Percentiles rank a stretch among this genome's conserved stretches.
Evolutionary conservation across 1,140 invertebrate genomes (phyloP).

Genomic region (Matsumurasca onukii): DNA sequence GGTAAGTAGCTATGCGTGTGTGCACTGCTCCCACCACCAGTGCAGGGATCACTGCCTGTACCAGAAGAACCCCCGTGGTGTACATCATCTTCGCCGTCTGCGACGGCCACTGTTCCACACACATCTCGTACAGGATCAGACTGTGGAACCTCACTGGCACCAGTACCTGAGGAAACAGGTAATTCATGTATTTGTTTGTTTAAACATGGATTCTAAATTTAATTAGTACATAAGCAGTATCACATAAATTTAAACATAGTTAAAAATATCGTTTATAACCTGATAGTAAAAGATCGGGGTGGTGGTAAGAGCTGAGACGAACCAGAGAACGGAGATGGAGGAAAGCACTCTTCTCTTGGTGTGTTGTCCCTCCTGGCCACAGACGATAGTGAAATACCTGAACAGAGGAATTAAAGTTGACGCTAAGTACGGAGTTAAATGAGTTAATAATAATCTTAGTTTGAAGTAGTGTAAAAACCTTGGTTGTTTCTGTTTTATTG

Average conservation of each 20-base stretch:
- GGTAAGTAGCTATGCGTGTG: constrained; percentile 52
- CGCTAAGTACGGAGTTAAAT: no score
- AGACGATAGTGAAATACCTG: constrained; percentile 48
- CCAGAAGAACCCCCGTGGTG: constrained; percentile 53
- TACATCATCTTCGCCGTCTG: constrained; percentile 51
- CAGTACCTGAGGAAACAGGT: constrained; percentile 48
- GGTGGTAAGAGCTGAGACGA: constrained; percentile 44
- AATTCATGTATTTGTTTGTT: neutral
- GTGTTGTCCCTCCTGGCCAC: constrained; percentile 10
- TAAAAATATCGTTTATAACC: neutral
- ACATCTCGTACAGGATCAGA: constrained; percentile 47
- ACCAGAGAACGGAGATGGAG: constrained; percentile 54
- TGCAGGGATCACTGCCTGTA: constrained; percentile 58
- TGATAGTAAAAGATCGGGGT: constrained; percentile 10
- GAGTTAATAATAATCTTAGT: no score
- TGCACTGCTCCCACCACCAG: constrained; percentile 55
- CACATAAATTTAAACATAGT: neutral
- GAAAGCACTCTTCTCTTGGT: constrained; percentile 19
- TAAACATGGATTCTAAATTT: neutral
- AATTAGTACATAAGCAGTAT: neutral
- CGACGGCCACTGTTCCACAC: constrained; percentile 51
- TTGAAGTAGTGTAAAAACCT: no score
- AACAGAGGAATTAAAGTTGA: no score
- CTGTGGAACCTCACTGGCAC: constrained; percentile 46
- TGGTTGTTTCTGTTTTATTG: no score